These are phyloP conservation scores for Pagrus major DNA, from an alignment of 2,113 vertebrate genomes.

Conservation along the genomic window DNA sequence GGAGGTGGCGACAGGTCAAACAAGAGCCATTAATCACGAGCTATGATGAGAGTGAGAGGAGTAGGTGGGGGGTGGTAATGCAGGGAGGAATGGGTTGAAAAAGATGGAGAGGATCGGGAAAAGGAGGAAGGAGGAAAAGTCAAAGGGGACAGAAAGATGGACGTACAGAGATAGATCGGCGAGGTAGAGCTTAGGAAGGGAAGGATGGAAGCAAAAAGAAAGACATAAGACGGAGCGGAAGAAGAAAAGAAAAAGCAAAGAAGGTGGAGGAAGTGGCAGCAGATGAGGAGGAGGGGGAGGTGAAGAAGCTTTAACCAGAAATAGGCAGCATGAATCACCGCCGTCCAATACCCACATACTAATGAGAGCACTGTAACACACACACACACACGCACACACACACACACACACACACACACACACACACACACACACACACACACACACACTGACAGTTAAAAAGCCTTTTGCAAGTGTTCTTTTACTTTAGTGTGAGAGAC, in stretches of 20 bases:
- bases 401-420: slow-evolving; percentile 18
- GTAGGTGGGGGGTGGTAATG: background rate
- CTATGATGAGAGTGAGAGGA: background rate
- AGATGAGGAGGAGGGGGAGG: background rate
- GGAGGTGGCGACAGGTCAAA: slow-evolving; percentile 31
- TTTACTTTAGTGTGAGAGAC: slow-evolving; percentile 19
- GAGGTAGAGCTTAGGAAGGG: background rate
- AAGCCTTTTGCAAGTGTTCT: background rate
- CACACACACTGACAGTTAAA: background rate
- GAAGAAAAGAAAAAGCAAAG: background rate
- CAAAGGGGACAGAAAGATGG: background rate
- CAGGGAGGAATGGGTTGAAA: background rate
- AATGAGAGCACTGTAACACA: background rate
- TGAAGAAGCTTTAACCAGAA: slow-evolving; percentile 8
- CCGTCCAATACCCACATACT: slow-evolving; percentile 1
- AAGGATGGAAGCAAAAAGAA: background rate
- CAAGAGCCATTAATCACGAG: slow-evolving; percentile 45
- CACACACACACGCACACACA: background rate
- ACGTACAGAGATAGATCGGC: background rate
- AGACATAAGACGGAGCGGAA: background rate
- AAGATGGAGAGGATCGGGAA: background rate
- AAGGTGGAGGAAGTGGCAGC: background rate
- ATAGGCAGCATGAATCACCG: slow-evolving; percentile 14
- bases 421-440: slow-evolving; percentile 28
- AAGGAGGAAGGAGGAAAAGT: background rate